These are phyloP conservation scores for Hetaerina americana DNA, from an alignment of 1,140 invertebrate genomes.

Conservation along the genomic window DNA sequence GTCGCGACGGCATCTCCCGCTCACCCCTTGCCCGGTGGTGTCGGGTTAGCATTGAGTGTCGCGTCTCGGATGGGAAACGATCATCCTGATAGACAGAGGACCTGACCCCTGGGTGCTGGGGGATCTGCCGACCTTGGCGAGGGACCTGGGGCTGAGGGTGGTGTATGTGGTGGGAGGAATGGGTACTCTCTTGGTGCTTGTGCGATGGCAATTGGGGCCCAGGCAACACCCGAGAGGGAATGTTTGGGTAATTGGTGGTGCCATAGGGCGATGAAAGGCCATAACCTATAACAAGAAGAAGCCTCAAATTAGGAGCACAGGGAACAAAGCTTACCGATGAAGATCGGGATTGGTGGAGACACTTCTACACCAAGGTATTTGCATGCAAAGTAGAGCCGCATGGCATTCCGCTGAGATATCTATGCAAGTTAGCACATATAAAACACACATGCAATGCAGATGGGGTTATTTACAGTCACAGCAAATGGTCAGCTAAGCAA, in stretches of 20 bases:
- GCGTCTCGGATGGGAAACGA: neutral
- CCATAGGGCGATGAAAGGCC: slow-evolving; percentile 5
- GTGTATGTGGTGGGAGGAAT: neutral
- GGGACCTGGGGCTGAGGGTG: neutral
- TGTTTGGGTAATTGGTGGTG: slow-evolving; percentile 1
- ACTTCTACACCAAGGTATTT: neutral
- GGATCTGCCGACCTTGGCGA: neutral
- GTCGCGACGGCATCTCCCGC: neutral
- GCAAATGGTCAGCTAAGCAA: too few species aligned
- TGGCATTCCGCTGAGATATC: neutral
- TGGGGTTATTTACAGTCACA: too few species aligned
- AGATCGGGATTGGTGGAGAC: neutral
- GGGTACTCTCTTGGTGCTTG: neutral
- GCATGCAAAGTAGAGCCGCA: neutral
- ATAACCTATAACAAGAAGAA: slow-evolving; percentile 8
- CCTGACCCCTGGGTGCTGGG: neutral
- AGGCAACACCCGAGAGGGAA: neutral
- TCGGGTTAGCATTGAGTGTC: neutral
- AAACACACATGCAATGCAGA: too few species aligned
- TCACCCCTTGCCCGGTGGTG: neutral
- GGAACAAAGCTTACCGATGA: neutral
- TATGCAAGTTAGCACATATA: neutral
- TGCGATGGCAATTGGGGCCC: neutral
- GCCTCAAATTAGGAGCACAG: slow-evolving; percentile 2
- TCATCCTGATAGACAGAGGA: neutral